A percentile compares a stretch with the other conserved stretches of the same genome.
Conservation (phyloP, 2,113 vertebrate genomes). For the Nesogale talazaci region DNA sequence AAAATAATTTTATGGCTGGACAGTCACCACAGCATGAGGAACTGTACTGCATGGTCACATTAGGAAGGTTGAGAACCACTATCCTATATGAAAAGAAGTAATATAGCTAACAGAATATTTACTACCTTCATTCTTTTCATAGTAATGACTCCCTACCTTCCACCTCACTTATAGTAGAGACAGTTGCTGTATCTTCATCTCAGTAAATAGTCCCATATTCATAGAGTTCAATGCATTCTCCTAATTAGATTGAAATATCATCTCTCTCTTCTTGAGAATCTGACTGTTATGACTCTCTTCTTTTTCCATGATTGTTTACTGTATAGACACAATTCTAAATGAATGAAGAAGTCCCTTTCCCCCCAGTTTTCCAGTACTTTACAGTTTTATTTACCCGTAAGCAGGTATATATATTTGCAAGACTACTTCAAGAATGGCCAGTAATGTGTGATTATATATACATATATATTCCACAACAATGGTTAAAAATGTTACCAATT, state of each 20-base stretch:
- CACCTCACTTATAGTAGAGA: too few species aligned
- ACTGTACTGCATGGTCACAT: too few species aligned
- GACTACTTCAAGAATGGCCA: constrained; percentile 37
- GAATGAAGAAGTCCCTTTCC: neutral
- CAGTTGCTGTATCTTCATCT: too few species aligned
- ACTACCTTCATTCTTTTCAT: too few species aligned
- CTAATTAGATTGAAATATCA: neutral
- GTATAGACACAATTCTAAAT: constrained; percentile 39
- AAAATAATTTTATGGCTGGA: too few species aligned
- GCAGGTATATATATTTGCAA: neutral
- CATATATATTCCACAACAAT: neutral
- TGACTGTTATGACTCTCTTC: constrained; percentile 13
- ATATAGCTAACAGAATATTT: too few species aligned
- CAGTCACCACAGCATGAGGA: too few species aligned
- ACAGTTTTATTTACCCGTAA: neutral
- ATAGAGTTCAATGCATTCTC: neutral
- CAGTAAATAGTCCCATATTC: neutral
- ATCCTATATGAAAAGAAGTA: too few species aligned
- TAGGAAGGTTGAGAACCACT: too few species aligned
- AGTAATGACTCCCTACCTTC: too few species aligned
- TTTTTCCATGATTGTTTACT: constrained; percentile 13
- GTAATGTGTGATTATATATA: neutral
- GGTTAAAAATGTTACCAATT: constrained; percentile 13
- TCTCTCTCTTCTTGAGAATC: constrained; percentile 50
- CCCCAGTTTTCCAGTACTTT: neutral